phyloP scores from a whole-genome alignment of 2,888 invertebrate genomes.

The Brachyptera putata region DNA sequence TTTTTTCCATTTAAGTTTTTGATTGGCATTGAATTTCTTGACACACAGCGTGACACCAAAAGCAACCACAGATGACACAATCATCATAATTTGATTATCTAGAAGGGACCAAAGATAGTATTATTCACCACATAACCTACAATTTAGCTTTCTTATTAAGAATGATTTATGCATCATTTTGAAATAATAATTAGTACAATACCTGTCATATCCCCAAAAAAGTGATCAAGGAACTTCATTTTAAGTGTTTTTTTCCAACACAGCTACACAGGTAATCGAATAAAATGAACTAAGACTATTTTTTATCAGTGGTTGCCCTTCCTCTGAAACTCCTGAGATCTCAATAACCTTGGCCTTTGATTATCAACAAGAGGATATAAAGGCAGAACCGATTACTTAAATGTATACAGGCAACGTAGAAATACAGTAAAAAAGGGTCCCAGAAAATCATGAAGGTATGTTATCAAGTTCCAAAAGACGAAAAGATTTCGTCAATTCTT shows the following conservation, averaged over 20 bases:
- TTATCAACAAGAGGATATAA: no score
- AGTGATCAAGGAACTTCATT: not conserved
- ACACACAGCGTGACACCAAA: not conserved
- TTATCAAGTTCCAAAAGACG: no score
- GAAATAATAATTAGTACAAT: not conserved
- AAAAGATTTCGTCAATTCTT: no score
- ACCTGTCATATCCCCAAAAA: not conserved
- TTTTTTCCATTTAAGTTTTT: slow-evolving; percentile 13
- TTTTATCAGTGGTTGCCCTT: no score
- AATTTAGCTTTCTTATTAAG: not conserved
- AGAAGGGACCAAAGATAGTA: not conserved
- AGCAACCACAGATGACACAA: not conserved
- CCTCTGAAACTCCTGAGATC: no score
- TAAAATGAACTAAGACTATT: no score
- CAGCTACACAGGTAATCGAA: no score
- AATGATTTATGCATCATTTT: not conserved
- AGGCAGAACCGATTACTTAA: no score
- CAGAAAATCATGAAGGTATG: no score
- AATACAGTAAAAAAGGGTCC: no score
- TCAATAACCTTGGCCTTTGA: no score
- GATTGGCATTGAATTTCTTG: not conserved
- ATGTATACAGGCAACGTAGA: no score
- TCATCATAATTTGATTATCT: not conserved
- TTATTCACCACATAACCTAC: not conserved
- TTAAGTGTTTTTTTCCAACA: not conserved